Base-by-base conservation (phyloP, 2,797 vertebrate species). In the Tamandua tetradactyla region DNA sequence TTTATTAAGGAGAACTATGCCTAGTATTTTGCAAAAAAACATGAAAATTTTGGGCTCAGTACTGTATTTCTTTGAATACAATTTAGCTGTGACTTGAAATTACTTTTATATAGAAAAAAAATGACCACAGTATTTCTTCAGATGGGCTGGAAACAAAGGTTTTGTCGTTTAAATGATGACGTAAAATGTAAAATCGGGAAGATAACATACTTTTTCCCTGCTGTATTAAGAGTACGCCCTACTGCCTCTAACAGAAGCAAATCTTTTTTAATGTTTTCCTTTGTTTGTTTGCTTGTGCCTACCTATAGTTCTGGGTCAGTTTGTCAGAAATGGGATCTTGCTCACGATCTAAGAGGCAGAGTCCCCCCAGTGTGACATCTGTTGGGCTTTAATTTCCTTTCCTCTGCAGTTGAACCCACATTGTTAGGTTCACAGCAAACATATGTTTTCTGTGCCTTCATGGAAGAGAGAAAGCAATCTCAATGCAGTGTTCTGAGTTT, bases 1-100 rank as follows among this genome's bases (percentile, higher is more conserved):
- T 90, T 94, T 75, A 57, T 61, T 80, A 95, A 86, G 35, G 25
- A 40, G 71, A 94, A 80, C 40, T 80, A 10, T 82, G 62, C n/a
- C 37, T 86, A 85, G 30, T 88, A 7, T 72, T 97, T 95, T 93
- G 75, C 37, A 83, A 93, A 75, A 86, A 66, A 8, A 18, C 52
- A 44, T 96, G 75, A 96, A 91, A 92, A 94, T 92, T 78, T 86
- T 85, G 92, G 61, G 35, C 42, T 82, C 75, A 35, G 40, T 74
- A 49, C 86, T 72, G 74, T 94, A 87, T 94, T 97, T 97, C 81
- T 94, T 93, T 95, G 95, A 86, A 75, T 86, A 64, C 96, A 96
- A 97, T 93, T 95, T 88, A 95, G 66, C n/a, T 61, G 79, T 87
- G 86, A 92, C 89, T 94, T 93, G 64, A 92, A 95, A 93, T 95